Evolutionary conservation across 2,797 vertebrate species (phyloP).

Genomic region (Siniperca scherzeri): DNA sequence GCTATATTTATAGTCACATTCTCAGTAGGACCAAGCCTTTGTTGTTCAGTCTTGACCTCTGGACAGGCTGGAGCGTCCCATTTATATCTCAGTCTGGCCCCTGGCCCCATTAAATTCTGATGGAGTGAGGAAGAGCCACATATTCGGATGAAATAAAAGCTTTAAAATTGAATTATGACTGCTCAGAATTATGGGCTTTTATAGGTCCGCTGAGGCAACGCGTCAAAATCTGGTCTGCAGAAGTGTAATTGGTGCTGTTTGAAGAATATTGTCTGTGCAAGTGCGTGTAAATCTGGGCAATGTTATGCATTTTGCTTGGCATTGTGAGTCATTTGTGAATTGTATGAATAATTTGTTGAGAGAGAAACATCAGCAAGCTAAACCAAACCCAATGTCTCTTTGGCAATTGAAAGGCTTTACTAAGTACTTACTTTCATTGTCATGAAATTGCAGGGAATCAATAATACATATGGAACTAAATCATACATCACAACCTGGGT

Average conservation of each 20-base stretch:
- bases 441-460: slow-evolving; percentile 21
- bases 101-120: slow-evolving; percentile 43
- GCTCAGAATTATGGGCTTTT: slow-evolving; percentile 40
- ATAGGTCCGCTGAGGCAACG: slow-evolving; percentile 23
- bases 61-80: slow-evolving; percentile 30
- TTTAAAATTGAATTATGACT: slow-evolving; percentile 50
- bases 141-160: slow-evolving; percentile 41
- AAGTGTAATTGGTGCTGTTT: slow-evolving; percentile 7
- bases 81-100: slow-evolving; percentile 40
- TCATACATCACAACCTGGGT: not conserved
- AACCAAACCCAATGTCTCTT: not conserved
- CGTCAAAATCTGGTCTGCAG: slow-evolving; percentile 5
- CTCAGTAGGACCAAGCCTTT: slow-evolving; percentile 42
- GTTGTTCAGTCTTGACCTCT: slow-evolving; percentile 53
- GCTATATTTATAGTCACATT: slow-evolving; percentile 37
- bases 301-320: slow-evolving; percentile 35
- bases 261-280: slow-evolving; percentile 23
- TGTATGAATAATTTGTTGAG: slow-evolving; percentile 20
- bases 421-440: not conserved
- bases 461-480: not conserved
- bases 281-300: slow-evolving; percentile 5
- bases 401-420: not conserved
- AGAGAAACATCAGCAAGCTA: not conserved
- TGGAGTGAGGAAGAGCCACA: slow-evolving; percentile 24
- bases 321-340: slow-evolving; percentile 31